Percentiles rank a stretch among this genome's conserved stretches.
Evolutionary conservation across 2,113 vertebrate genomes (phyloP).

Genomic region (Urocolius indicus): DNA sequence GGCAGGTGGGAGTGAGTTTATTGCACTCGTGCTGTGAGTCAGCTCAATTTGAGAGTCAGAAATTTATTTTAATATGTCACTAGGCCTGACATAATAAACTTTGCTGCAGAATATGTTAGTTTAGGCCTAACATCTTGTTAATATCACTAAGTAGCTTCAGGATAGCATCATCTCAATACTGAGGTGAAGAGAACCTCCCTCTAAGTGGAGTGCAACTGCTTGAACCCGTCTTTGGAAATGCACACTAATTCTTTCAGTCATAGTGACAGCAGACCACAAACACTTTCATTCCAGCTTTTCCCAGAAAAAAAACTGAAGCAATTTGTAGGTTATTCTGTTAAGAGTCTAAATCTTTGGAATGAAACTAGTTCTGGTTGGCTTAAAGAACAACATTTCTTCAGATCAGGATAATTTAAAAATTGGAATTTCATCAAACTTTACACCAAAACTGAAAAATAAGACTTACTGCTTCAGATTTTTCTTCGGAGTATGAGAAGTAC

Average conservation of each 20-base stretch:
- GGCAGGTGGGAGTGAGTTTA: not conserved
- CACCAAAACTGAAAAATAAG: not conserved
- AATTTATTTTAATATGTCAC: not conserved
- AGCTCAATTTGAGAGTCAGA: not conserved
- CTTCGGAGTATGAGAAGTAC: not conserved
- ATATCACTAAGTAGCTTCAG: not conserved
- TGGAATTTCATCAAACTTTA: not conserved
- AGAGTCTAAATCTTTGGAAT: not conserved
- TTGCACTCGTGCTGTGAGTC: not conserved
- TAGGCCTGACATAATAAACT: not conserved
- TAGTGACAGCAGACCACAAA: not conserved
- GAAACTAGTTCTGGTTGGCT: not conserved
- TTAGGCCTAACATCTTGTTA: not conserved
- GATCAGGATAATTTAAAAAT: not conserved
- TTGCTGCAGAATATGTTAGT: not conserved
- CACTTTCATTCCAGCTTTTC: not conserved
- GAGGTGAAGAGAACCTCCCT: not conserved
- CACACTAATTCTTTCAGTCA: not conserved
- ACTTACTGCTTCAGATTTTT: not conserved
- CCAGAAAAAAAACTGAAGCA: not conserved
- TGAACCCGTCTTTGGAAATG: not conserved
- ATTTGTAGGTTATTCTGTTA: not conserved
- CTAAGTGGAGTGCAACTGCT: not conserved
- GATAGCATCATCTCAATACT: not conserved
- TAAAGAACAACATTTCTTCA: not conserved